These are phyloP conservation scores for Gnathonemus echidnorhynchus DNA, from an alignment of 2,113 vertebrate species.

Conservation along the genomic window DNA sequence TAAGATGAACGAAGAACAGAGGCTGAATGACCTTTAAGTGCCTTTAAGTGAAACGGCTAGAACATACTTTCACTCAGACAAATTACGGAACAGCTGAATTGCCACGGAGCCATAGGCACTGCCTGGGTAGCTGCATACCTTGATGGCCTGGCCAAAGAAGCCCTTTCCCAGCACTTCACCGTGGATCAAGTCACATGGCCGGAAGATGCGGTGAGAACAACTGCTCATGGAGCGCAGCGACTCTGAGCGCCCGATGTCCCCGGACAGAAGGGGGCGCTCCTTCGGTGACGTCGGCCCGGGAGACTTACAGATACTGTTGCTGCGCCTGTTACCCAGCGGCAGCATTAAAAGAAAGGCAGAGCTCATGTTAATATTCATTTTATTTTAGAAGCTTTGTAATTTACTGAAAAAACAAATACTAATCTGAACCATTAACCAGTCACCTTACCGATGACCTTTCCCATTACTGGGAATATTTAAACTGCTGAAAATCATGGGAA, in stretches of 20 bases:
- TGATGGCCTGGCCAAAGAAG: constrained; percentile 94
- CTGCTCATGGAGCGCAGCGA: constrained; percentile 82
- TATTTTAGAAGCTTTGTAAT: background rate
- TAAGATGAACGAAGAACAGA: background rate
- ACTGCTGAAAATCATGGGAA: background rate
- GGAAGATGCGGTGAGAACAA: constrained; percentile 90
- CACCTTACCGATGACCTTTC: background rate
- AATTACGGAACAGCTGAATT: background rate
- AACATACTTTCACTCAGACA: background rate
- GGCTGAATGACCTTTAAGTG: background rate
- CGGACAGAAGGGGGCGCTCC: constrained; percentile 64
- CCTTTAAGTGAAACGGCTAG: background rate
- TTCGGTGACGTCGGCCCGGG: constrained; percentile 81
- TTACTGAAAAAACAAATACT: background rate
- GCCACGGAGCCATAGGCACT: background rate
- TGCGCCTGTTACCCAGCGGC: constrained; percentile 61
- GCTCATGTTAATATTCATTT: background rate
- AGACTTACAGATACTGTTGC: constrained; percentile 90
- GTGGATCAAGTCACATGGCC: constrained; percentile 87
- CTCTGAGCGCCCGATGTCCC: constrained; percentile 86
- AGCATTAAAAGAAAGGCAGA: background rate
- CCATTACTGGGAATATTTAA: background rate
- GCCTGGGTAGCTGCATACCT: constrained; percentile 59
- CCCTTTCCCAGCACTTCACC: constrained; percentile 92
- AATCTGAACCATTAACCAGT: background rate